phyloP scores from a whole-genome alignment of 2,113 vertebrate species.

The Austrofundulus limnaeus region DNA sequence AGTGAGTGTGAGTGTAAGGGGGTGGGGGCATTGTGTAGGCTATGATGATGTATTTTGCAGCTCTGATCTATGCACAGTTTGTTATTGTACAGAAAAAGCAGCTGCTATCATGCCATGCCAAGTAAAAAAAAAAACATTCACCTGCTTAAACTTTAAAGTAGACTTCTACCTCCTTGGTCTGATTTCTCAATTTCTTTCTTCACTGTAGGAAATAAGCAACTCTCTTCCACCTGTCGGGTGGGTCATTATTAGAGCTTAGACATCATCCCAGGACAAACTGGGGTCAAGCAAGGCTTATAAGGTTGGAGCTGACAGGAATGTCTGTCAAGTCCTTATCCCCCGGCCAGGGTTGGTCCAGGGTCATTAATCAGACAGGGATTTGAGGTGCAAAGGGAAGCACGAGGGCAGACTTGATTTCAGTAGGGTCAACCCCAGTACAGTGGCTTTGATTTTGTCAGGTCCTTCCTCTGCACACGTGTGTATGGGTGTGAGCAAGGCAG shows the following conservation, averaged over 20 bases:
- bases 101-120: conserved; percentile 26
- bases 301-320: conserved; percentile 89
- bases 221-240: conserved; percentile 48
- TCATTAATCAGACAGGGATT: conserved; percentile 89
- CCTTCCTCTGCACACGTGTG: conserved; percentile 80
- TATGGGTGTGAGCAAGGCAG: conserved; percentile 81
- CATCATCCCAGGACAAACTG: conserved; percentile 78
- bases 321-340: conserved; percentile 91
- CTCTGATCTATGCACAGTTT: conserved; percentile 42
- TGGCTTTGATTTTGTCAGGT: conserved; percentile 93
- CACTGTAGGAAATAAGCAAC: conserved; percentile 6
- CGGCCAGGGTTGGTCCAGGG: conserved; percentile 84
- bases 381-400: conserved; percentile 42
- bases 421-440: conserved; percentile 88
- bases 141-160: conserved; percentile 23
- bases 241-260: conserved; percentile 79
- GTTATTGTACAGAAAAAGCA: conserved; percentile 16
- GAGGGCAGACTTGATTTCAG: conserved; percentile 55
- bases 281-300: conserved; percentile 89
- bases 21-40: conserved; percentile 38
- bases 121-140: conserved; percentile 16
- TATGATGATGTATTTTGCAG: conserved; percentile 47
- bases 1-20: conserved; percentile 2
- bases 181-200: conserved; percentile 25
- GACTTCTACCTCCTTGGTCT: conserved; percentile 10